Base-by-base conservation (phyloP, 1,140 invertebrate genomes). In the Aphelenchoides besseyi region DNA sequence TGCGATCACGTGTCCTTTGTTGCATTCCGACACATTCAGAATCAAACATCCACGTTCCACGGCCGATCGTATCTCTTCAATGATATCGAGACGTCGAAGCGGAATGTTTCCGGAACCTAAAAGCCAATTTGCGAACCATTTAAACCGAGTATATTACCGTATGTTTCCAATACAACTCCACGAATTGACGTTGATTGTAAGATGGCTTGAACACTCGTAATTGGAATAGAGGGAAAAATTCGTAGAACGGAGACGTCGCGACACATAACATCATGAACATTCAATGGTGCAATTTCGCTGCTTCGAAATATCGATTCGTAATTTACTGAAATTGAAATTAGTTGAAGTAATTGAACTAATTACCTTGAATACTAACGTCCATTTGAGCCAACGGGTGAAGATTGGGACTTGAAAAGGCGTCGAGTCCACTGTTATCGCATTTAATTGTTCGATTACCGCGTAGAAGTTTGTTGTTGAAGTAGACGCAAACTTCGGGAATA, bases 371-470 rank as follows among this genome's bases (percentile, higher is more conserved):
- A 62, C 85, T 75, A 70, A 88, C 90, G 3, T 92, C 93, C 36
- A 93, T 89, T 52, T 88, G 88, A 0, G 91, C 95, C n/a, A 98
- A 81, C 0, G 92, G 90, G 1, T 88, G 85, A 80, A 90, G 89
- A 86, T 98, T 98, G 0, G 93, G 94, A 0, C 92, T 94, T 74
- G 90, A 87, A 83, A 98, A 98, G 0, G 95, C 95, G 75, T 91
- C 90, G 57, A 98, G 89, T 18, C 89, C 88, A 36, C 88, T 89
- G 0, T 91, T 89, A 69, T 92, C 92, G 23, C 85, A 85, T 86
- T 98, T 98, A 2, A 90, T 90, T 0, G 91, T 91, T 72, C 94
- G 88, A 86, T 97, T 98, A 1, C 95, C 95, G 35, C 95, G 89
- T 79, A 93, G 90, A 0, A 98, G 87, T 81, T 91, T 90, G 77